These are phyloP conservation scores for Hypocryptadius cinnamomeus DNA, from an alignment of 2,113 vertebrate species.

Conservation along the genomic window DNA sequence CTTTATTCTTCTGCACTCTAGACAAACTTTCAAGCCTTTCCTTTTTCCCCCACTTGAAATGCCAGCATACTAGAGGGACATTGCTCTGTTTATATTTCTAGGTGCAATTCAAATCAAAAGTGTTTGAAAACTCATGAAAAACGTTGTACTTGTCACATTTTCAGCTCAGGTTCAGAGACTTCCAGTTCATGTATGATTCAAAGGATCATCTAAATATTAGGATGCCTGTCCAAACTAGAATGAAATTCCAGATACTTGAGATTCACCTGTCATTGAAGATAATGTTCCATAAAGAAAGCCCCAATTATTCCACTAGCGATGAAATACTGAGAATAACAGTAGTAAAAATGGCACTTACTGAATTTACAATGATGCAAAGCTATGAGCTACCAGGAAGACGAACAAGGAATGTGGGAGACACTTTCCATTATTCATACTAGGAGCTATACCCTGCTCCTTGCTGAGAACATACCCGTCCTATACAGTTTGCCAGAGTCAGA, in stretches of 20 bases:
- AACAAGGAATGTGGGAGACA: not conserved
- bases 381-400: not conserved
- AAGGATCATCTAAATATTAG: constrained; percentile 5
- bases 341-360: not conserved
- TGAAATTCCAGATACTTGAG: not conserved
- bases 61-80: not conserved
- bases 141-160: not conserved
- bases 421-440: not conserved
- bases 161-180: not conserved
- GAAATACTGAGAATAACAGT: not conserved
- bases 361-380: not conserved
- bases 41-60: not conserved
- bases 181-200: not conserved
- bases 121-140: not conserved
- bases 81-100: not conserved
- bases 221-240: not conserved
- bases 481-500: not conserved
- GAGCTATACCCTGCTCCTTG: not conserved
- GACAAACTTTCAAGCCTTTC: not conserved
- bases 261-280: not conserved
- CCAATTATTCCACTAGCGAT: not conserved
- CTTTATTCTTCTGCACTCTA: not conserved
- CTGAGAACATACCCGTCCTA: not conserved
- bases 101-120: not conserved
- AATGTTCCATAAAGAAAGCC: not conserved